Percentiles rank a stretch among this genome's conserved stretches.
Evolutionary conservation across 1,140 invertebrate species (phyloP).

Genomic region (Zaprionus capensis): DNA sequence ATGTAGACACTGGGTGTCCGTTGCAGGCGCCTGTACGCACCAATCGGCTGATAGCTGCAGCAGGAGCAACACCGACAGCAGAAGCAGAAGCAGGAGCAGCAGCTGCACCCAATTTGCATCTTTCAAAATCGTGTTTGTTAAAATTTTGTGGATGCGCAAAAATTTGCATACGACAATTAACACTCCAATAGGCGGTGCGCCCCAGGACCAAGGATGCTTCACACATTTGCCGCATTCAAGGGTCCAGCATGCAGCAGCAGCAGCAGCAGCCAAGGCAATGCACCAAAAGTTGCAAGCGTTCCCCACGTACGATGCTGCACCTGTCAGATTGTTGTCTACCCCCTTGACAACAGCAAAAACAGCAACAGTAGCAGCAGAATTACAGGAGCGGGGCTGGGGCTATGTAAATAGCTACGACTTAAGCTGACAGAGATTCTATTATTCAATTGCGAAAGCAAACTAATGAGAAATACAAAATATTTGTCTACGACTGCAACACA

Average conservation of each 20-base stretch:
- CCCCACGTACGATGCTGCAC: conserved; percentile 46
- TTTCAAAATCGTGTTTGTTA: conserved; percentile 83
- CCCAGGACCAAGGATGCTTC: background rate
- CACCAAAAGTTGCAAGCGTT: conserved; percentile 50
- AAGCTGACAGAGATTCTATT: conserved; percentile 36
- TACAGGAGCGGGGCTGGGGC: background rate
- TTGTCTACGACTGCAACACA: background rate
- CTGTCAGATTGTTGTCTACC: conserved; percentile 67
- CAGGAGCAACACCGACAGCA: conserved; percentile 4
- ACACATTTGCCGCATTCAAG: conserved; percentile 1
- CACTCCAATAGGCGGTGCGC: conserved; percentile 68
- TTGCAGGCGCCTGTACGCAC: conserved; percentile 23
- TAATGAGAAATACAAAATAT: conserved; percentile 65
- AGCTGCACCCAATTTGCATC: conserved; percentile 75
- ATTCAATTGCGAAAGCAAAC: conserved; percentile 48
- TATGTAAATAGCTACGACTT: conserved; percentile 35
- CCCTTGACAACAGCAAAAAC: conserved; percentile 30
- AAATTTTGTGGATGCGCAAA: conserved; percentile 82
- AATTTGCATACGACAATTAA: conserved; percentile 83
- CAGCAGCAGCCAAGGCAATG: conserved; percentile 30
- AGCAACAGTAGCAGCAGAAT: conserved; percentile 1
- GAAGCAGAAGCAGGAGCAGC: conserved; percentile 15
- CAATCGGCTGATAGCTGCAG: background rate
- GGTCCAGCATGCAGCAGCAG: background rate
- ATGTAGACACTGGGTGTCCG: conserved; percentile 70